A percentile compares a stretch with the other conserved stretches of the same genome.
These are phyloP conservation scores for Labia minor DNA, from an alignment of 2,888 invertebrate species.

Conservation along the genomic window DNA sequence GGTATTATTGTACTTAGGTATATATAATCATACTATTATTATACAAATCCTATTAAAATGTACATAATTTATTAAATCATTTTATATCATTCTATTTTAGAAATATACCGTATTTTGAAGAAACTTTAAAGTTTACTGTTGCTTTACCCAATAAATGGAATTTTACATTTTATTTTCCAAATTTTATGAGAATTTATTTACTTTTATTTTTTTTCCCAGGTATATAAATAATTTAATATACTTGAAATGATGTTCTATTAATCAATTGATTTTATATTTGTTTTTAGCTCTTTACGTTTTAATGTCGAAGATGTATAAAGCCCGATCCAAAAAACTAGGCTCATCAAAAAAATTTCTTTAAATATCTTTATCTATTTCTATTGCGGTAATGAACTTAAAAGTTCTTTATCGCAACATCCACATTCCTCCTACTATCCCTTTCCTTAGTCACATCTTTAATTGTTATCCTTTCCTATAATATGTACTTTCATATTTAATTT, in stretches of 20 bases:
- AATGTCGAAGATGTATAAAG: slow-evolving; percentile 75
- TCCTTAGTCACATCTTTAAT: too few species aligned
- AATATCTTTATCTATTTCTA: too few species aligned
- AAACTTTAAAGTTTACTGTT: slow-evolving; percentile 63
- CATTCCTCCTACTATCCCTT: too few species aligned
- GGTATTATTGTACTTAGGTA: slow-evolving; percentile 58
- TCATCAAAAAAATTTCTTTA: slow-evolving; percentile 22
- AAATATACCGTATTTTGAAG: slow-evolving; percentile 82
- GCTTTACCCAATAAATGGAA: slow-evolving; percentile 76
- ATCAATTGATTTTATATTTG: slow-evolving; percentile 18
- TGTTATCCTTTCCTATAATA: too few species aligned
- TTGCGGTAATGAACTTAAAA: too few species aligned
- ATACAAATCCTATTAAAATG: too few species aligned
- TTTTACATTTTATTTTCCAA: slow-evolving; percentile 74
- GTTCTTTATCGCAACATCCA: too few species aligned
- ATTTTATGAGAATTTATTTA: slow-evolving; percentile 65
- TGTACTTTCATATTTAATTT: too few species aligned
- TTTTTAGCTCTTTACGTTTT: slow-evolving; percentile 53
- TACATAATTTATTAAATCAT: neutral
- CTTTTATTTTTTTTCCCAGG: slow-evolving; percentile 63
- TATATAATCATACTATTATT: too few species aligned
- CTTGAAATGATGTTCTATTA: neutral
- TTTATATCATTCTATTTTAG: too few species aligned
- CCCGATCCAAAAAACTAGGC: slow-evolving; percentile 56
- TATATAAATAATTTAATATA: slow-evolving; percentile 30